phyloP scores from a whole-genome alignment of 1,140 invertebrate species.

The Melipona quadrifasciata region DNA sequence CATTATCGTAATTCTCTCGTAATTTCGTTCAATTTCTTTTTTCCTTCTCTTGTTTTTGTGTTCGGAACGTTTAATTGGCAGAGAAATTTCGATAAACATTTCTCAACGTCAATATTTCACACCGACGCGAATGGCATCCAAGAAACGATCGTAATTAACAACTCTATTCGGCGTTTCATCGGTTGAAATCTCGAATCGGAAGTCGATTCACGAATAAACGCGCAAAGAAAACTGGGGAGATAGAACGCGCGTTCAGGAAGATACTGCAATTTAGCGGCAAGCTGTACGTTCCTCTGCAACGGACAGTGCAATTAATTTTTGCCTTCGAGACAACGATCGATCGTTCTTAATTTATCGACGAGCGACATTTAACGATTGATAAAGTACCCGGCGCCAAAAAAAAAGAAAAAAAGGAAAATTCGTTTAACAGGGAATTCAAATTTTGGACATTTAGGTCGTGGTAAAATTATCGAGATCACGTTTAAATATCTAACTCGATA shows the following conservation, averaged over 20 bases:
- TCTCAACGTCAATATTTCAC: not conserved
- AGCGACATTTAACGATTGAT: not conserved
- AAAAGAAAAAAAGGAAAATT: not conserved
- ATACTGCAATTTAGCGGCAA: not conserved
- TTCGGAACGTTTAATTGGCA: not conserved
- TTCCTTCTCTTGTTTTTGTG: not conserved
- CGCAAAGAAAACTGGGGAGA: not conserved
- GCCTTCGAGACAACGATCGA: not conserved
- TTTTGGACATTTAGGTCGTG: not conserved
- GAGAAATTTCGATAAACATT: not conserved
- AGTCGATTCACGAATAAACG: not conserved
- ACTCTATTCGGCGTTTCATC: too few species aligned
- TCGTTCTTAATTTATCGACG: constrained; percentile 7
- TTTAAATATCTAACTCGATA: not conserved
- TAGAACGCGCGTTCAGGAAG: not conserved
- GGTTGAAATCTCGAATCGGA: not conserved
- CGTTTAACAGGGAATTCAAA: not conserved
- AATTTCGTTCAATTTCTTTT: not conserved
- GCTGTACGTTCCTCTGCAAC: not conserved
- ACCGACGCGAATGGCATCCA: not conserved
- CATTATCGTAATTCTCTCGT: not conserved
- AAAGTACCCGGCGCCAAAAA: too few species aligned
- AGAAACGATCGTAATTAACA: not conserved
- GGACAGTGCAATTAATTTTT: constrained; percentile 19
- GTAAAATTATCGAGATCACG: not conserved